Evolutionary conservation across 92 coral and sea anemone genomes (phyloP).

Genomic region (Blastomussa wellsi): DNA sequence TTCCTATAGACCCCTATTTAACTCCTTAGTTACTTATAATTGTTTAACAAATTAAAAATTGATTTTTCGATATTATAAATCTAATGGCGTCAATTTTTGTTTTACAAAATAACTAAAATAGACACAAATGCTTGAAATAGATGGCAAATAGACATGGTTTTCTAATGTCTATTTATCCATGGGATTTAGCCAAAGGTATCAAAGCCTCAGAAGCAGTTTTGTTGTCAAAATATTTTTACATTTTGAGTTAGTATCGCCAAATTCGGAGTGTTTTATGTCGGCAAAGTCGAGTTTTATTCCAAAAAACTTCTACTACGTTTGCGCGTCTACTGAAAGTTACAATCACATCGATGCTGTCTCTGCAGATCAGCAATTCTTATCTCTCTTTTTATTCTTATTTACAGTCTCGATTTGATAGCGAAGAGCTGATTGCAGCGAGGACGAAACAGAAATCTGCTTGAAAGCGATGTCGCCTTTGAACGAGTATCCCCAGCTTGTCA

Average conservation of each 20-base stretch:
- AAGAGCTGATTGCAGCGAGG: neutral
- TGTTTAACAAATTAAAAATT: no score
- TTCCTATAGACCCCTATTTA: no score
- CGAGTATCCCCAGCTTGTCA: conserved; percentile 50
- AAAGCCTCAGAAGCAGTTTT: neutral
- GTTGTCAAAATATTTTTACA: neutral
- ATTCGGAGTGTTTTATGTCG: no score
- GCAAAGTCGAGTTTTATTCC: neutral
- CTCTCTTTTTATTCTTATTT: neutral
- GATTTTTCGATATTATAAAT: no score
- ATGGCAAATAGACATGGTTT: no score
- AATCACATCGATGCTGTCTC: neutral
- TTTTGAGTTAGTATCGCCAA: no score
- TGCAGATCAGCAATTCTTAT: neutral
- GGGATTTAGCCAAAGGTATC: neutral
- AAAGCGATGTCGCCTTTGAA: conserved; percentile 51
- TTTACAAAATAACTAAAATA: no score
- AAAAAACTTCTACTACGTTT: neutral
- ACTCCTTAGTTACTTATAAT: no score
- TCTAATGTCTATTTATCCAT: neutral
- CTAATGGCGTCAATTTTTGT: no score
- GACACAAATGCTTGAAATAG: no score
- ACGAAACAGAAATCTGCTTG: neutral
- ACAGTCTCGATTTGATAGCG: neutral
- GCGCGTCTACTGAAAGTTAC: neutral